Base-by-base conservation (phyloP, 2,113 vertebrate genomes). In the Dunckerocampus dactyliophorus region DNA sequence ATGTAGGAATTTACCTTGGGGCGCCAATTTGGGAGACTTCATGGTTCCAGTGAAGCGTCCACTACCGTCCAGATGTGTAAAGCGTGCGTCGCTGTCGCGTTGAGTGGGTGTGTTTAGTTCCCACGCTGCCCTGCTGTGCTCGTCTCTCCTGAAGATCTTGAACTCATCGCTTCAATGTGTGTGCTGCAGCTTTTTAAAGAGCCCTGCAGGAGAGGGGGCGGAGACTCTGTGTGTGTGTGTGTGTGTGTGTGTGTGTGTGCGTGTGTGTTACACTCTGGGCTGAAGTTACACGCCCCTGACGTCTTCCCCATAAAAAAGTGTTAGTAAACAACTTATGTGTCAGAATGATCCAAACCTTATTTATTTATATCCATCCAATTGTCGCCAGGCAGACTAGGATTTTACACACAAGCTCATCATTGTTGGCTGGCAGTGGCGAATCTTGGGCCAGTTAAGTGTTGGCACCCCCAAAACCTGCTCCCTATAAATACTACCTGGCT, bases 11-110 rank as follows among this genome's bases (percentile, higher is more conserved):
- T 80, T 78, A 81, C 77, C 83, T 59, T 76, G 80, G 53, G 82
- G 17, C 67, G 87, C 87, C 47, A 88, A 62, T 53, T 89, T 89
- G 37, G 89, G 88, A 59, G 90, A 89, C 81, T 91, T 92, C 89
- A 92, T 91, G 50, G 34, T 77, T 63, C 20, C 56, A 67, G 50
- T 60, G 6, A n/a, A 17, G 1, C n/a, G 65, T 79, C 76, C 72
- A 14, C 45, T 47, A 19, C 9, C 8, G 37, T 59, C n/a, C 16
- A 8, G 15, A 55, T 28, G 15, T 45, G 37, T 45, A 52, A 66
- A 42, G 21, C 54, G 31, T 19, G 28, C 4, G 19, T 21, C 8
- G 13, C 12, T 11, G 19, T 4, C 2, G 4, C 3, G 16, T 4
- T 47, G 28, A 47, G 45, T 70, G 24, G 24, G 45, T 47, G 15